Evolutionary conservation across 2,113 vertebrate species (phyloP), one percentile per base, ranked within the genome.

Genomic region (Rana temporaria): DNA sequence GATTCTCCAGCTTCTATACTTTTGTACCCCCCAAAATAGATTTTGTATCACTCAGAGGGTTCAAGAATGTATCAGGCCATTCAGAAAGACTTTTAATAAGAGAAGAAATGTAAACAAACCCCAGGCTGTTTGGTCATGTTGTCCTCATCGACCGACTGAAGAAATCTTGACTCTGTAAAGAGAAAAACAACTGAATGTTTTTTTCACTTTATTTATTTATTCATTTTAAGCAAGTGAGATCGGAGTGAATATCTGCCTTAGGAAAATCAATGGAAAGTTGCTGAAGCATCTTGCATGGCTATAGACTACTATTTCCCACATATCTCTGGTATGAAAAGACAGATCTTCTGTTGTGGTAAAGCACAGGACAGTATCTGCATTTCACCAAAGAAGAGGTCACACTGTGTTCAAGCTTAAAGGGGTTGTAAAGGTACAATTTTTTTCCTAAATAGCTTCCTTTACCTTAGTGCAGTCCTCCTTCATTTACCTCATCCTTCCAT

Each of bases 91-190:
- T 19, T 38, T 38, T 16, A 74, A 30, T 56, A 2, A 78, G 65
- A 53, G 59, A 77, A 56, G 87, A 85, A 1, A 67, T 85, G 8
- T 81, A 70, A 83, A 89, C 95, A 87, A 88, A 98, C 97, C 96
- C 98, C 97, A 16, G 98, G 97, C 86, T 99, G 97, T 86, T 99
- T 99, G 64, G 98, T 99, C 96, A 98, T 97, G 84, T 98, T 98
- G 87, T 99, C 97, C 88, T 96, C 96, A 48, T 96, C 95, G 91
- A 97, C 87, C 17, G 96, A 98, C 32, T 97, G 93, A 34, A 99
- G 92, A 86, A 99, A 98, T 86, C 96, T 92, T 32, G 97, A 99
- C 89, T 99, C 97, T 98, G 89, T 9, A n/a, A 12, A n/a, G 85
- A 85, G 85, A 34, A 82, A 79, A 88, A 1, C 82, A 16, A 30